These are phyloP conservation scores for Chrysochloris asiatica DNA, from an alignment of 2,113 vertebrate species.

Conservation along the genomic window DNA sequence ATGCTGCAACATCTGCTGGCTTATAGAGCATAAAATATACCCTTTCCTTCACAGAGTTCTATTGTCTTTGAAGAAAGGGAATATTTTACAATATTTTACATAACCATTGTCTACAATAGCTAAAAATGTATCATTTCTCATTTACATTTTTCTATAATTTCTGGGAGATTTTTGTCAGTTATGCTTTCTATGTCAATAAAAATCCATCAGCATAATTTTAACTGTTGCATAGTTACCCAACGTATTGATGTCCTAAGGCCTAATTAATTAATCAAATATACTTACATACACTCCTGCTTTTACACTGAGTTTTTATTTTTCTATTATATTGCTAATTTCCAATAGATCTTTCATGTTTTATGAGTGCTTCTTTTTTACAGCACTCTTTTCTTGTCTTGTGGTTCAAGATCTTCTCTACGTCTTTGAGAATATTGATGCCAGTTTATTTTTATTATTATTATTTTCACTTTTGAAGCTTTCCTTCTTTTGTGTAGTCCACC, in stretches of 20 bases:
- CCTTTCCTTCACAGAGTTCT: not conserved
- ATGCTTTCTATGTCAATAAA: not conserved
- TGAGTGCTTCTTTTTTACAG: not conserved
- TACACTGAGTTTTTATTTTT: conserved; percentile 6
- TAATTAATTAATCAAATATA: not conserved
- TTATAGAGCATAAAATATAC: conserved; percentile 9
- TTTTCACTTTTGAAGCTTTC: not conserved
- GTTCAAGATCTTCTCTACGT: not conserved
- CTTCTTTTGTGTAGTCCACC: not conserved
- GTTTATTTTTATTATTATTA: not conserved
- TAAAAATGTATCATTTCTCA: not conserved
- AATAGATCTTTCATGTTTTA: not conserved
- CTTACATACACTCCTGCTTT: not conserved
- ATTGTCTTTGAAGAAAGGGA: too few species aligned
- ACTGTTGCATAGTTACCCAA: not conserved
- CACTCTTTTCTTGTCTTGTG: not conserved
- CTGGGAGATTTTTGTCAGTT: not conserved
- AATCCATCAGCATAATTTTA: not conserved
- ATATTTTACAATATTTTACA: too few species aligned
- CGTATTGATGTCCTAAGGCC: not conserved
- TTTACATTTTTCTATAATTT: not conserved
- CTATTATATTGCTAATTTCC: not conserved
- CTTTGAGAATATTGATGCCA: conserved; percentile 17
- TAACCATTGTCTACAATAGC: not conserved
- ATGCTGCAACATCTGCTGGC: conserved; percentile 13